These are phyloP conservation scores for Phengaris alcon DNA, from an alignment of 2,888 invertebrate genomes.

Conservation along the genomic window DNA sequence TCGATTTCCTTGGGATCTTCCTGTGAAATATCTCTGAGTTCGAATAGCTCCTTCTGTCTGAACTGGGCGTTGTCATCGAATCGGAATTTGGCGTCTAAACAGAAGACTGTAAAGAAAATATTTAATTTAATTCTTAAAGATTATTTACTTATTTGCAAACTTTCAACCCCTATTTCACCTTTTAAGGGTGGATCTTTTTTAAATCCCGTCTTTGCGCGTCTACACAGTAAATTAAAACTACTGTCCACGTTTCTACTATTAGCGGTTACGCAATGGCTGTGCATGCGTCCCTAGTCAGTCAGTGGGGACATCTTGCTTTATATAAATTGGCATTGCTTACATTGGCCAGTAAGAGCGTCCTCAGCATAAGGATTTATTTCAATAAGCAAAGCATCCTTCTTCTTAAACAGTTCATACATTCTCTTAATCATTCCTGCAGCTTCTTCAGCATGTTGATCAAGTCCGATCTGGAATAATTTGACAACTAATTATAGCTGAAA, in stretches of 20 bases:
- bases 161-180: no score
- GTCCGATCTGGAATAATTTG: slow-evolving; percentile 80
- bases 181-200: no score
- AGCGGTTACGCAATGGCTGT: no score
- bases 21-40: slow-evolving; percentile 90
- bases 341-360: slow-evolving; percentile 86
- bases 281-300: no score
- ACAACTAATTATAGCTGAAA: not conserved
- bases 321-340: slow-evolving; percentile 63
- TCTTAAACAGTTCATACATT: slow-evolving; percentile 91
- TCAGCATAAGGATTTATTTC: slow-evolving; percentile 98
- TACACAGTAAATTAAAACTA: no score
- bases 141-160: no score
- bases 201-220: no score
- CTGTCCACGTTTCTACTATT: no score
- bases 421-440: slow-evolving; percentile 88
- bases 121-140: not conserved
- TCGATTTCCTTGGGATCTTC: slow-evolving; percentile 95
- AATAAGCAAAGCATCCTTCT: slow-evolving; percentile 92
- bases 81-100: slow-evolving; percentile 96
- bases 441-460: slow-evolving; percentile 82
- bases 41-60: slow-evolving; percentile 93
- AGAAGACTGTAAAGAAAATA: slow-evolving; percentile 83
- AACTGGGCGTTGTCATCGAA: slow-evolving; percentile 97
- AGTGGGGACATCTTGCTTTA: no score